Conservation (phyloP, 2,888 invertebrate genomes). For the Melangyna quadrimaculata region DNA sequence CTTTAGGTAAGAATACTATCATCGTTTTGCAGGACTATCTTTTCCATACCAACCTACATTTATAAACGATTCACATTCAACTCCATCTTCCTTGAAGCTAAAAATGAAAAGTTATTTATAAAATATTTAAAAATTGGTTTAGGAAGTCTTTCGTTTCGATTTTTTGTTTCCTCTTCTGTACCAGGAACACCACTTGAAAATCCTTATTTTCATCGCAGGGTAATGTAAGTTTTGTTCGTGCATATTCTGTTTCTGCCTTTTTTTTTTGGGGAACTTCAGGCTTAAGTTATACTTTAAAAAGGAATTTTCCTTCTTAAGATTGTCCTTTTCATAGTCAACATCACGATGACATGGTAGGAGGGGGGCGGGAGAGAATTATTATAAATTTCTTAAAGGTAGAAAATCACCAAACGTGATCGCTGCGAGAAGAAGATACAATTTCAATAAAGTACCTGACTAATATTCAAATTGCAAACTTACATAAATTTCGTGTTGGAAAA, state of each 20-base stretch:
- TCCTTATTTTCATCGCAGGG: background rate
- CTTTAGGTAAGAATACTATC: background rate
- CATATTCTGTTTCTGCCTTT: background rate
- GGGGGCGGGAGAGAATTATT: too few relatives aligned
- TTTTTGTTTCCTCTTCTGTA: background rate
- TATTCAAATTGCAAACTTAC: background rate
- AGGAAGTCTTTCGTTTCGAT: background rate
- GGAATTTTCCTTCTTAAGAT: background rate
- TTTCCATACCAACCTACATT: too few relatives aligned
- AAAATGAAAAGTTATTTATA: conserved; percentile 4
- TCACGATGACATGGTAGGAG: background rate
- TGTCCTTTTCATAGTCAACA: background rate
- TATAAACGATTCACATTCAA: background rate
- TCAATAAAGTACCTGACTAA: background rate
- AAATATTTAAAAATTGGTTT: conserved; percentile 7
- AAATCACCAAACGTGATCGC: background rate
- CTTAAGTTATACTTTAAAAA: background rate
- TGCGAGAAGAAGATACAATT: background rate
- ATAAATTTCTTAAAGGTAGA: background rate
- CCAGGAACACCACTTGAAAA: background rate
- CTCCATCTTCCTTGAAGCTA: background rate
- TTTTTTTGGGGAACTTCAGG: background rate
- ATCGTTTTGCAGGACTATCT: background rate
- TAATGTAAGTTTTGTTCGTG: background rate
- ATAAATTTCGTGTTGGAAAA: background rate